Conservation (phyloP, 2,113 vertebrate species). For the Gorsachius goisagi region DNA sequence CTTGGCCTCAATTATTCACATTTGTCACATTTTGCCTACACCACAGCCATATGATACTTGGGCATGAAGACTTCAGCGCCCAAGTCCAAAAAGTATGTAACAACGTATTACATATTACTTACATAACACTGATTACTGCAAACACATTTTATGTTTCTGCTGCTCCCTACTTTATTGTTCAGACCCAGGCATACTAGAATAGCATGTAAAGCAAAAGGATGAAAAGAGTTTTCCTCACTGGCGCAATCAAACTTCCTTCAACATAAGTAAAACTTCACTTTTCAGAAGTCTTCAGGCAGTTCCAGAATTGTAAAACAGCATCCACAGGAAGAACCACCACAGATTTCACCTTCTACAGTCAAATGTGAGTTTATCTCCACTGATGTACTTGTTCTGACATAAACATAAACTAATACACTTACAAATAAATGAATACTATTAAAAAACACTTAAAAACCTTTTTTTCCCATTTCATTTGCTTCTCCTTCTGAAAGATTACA, state of each 20-base stretch:
- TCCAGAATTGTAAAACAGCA: neutral
- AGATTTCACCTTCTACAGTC: neutral
- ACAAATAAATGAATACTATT: neutral
- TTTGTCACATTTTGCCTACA: neutral
- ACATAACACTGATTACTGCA: neutral
- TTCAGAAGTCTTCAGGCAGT: neutral
- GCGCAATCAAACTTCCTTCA: neutral
- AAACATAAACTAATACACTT: neutral
- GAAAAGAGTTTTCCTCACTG: neutral
- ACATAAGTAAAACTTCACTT: neutral
- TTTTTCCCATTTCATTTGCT: neutral
- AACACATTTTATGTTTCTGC: neutral
- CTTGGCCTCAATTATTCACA: conserved; percentile 3
- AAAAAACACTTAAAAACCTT: neutral
- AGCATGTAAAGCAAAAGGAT: neutral
- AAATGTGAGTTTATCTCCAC: neutral
- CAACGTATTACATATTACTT: neutral
- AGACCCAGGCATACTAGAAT: neutral
- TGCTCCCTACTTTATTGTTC: neutral
- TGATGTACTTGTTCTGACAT: neutral
- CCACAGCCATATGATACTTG: neutral
- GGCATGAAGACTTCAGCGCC: neutral
- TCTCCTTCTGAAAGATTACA: neutral
- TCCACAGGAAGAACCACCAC: neutral
- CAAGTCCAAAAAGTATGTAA: neutral